phyloP scores from a whole-genome alignment of 1,140 invertebrate species.

The Aplysia californica region DNA sequence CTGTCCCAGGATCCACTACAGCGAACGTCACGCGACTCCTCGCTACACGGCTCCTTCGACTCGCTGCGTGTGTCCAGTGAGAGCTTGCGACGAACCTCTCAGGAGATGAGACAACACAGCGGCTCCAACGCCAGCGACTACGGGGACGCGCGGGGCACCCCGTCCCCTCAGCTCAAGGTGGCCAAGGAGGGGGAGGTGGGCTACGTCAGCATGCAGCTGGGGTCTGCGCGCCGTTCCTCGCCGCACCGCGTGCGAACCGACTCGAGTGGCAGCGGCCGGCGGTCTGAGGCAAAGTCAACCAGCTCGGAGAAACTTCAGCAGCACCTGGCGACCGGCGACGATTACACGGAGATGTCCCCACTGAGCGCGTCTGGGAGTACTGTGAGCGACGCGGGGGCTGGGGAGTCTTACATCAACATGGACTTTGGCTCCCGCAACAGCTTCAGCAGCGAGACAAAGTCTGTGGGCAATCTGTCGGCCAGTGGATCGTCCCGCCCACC shows the following conservation, averaged over 20 bases:
- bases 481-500: too few relatives aligned
- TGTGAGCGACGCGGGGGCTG: not conserved
- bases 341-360: constrained; percentile 26
- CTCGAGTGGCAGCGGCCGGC: constrained; percentile 9
- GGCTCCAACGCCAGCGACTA: constrained; percentile 14
- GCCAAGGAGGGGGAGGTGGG: constrained; percentile 33
- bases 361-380: not conserved
- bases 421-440: not conserved
- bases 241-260: constrained; percentile 5
- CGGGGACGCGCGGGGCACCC: constrained; percentile 36
- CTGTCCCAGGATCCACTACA: constrained; percentile 43
- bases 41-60: constrained; percentile 44
- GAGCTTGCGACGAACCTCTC: constrained; percentile 44
- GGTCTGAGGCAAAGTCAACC: constrained; percentile 27
- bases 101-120: constrained; percentile 38
- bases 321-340: not conserved
- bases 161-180: constrained; percentile 33
- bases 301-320: constrained; percentile 27
- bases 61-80: constrained; percentile 52
- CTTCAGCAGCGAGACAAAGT: not conserved
- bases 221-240: constrained; percentile 27
- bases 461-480: too few relatives aligned
- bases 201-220: constrained; percentile 55
- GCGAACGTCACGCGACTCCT: constrained; percentile 48
- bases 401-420: constrained; percentile 20